These are phyloP conservation scores for Enteromius radiatus DNA, from an alignment of 2,797 vertebrate species.

Conservation along the genomic window DNA sequence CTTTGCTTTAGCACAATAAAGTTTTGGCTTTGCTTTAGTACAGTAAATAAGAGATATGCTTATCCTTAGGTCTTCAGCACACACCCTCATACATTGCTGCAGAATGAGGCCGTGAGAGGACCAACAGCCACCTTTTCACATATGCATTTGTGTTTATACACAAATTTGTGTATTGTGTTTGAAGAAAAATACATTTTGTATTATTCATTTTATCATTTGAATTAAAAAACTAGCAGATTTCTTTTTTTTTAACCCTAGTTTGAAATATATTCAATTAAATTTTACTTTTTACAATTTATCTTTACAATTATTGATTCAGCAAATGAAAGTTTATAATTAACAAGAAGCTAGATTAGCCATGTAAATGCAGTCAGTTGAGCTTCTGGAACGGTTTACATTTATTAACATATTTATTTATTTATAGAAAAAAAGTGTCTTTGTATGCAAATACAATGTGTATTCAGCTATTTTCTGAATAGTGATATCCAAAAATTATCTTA, in stretches of 20 bases:
- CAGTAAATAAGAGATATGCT: conserved; percentile 8
- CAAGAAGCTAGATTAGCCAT: neutral
- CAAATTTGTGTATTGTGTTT: neutral
- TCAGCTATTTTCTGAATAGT: neutral
- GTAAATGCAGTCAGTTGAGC: neutral
- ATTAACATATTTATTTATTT: too few relatives aligned
- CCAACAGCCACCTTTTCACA: neutral
- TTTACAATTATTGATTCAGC: neutral
- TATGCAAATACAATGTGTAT: neutral
- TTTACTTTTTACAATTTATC: neutral
- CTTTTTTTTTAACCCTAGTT: neutral
- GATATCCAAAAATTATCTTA: neutral
- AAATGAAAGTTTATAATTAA: neutral
- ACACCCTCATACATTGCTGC: neutral
- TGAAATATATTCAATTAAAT: neutral
- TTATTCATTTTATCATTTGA: neutral
- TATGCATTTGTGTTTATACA: neutral
- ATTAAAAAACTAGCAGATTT: neutral
- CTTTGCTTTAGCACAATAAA: conserved; percentile 68
- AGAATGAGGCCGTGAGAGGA: conserved; percentile 1
- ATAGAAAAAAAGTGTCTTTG: neutral
- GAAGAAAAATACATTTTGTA: neutral
- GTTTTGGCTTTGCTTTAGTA: conserved; percentile 8
- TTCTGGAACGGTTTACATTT: neutral
- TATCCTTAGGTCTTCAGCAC: neutral